phyloP scores from a whole-genome alignment of 2,797 vertebrate genomes.

The Erithacus rubecula region DNA sequence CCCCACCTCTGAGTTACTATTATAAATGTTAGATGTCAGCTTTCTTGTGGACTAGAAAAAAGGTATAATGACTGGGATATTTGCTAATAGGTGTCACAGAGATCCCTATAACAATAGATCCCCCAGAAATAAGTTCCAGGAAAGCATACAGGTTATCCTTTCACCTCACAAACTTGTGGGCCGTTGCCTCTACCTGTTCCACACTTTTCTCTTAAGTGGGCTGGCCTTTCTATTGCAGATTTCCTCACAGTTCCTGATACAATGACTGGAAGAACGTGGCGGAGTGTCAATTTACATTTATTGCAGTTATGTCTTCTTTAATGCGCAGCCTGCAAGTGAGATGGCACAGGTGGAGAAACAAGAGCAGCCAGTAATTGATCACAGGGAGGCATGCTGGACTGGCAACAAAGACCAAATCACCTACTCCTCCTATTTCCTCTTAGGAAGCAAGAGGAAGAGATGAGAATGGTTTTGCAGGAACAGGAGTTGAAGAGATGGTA shows the following conservation, averaged over 20 bases:
- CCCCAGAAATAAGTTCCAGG: background rate
- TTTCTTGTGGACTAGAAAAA: background rate
- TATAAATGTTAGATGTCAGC: background rate
- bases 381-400: background rate
- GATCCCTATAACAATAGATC: background rate
- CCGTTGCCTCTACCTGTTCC: background rate
- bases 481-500: background rate
- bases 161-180: background rate
- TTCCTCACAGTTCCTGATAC: background rate
- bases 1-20: background rate
- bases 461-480: background rate
- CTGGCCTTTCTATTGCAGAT: background rate
- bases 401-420: background rate
- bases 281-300: background rate
- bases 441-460: background rate
- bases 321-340: background rate
- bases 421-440: background rate
- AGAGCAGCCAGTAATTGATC: background rate
- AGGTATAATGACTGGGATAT: background rate
- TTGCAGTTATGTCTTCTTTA: background rate
- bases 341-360: background rate
- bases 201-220: background rate
- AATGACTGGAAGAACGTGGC: background rate
- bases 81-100: background rate
- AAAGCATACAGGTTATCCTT: background rate